Evolutionary conservation across 2,113 vertebrate genomes (phyloP).

Genomic region (Eira barbara): DNA sequence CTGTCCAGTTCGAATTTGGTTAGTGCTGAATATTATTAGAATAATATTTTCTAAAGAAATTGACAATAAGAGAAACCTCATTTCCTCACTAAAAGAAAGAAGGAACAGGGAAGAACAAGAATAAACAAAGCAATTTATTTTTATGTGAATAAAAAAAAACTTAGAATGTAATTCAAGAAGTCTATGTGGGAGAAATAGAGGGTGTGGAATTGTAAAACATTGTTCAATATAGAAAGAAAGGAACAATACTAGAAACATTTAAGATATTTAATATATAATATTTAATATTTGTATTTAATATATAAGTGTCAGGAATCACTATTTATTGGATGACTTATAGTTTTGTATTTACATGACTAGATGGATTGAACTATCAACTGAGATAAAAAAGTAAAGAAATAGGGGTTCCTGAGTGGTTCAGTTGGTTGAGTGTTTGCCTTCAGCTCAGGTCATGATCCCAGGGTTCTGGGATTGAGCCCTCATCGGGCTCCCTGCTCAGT

Average conservation of each 20-base stretch:
- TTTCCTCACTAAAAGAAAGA: neutral
- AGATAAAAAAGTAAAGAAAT: neutral
- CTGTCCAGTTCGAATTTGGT: neutral
- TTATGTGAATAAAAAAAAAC: neutral
- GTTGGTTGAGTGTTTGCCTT: too few relatives aligned
- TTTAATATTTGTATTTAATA: too few relatives aligned
- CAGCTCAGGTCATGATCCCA: too few relatives aligned
- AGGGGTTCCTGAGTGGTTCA: neutral
- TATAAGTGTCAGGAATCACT: neutral
- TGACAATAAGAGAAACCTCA: neutral
- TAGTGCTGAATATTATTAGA: neutral
- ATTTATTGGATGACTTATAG: neutral
- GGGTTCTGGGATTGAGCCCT: too few relatives aligned
- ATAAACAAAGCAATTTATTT: neutral
- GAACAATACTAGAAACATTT: neutral
- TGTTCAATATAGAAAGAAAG: neutral
- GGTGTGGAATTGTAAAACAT: neutral
- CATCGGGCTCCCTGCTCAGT: too few relatives aligned
- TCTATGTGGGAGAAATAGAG: neutral
- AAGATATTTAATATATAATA: neutral
- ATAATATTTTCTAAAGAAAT: conserved; percentile 44
- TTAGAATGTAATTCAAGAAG: neutral
- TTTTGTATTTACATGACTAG: neutral
- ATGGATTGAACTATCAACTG: neutral
- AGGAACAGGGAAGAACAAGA: neutral